Base-by-base conservation (phyloP, 1,140 invertebrate species). In the Lepidotrigona ventralis region DNA sequence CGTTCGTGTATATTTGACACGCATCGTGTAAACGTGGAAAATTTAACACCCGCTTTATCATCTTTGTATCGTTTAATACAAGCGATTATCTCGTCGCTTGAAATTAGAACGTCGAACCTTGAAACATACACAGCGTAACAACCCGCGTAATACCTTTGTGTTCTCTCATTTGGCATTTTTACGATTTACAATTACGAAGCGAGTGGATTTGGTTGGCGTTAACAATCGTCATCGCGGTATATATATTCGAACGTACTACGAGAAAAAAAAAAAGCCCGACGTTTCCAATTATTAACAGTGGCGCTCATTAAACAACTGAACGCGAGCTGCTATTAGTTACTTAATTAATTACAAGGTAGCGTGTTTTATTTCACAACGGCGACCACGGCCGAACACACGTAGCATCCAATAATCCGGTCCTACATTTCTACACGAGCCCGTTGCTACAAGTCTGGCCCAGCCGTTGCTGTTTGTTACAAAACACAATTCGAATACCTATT, bases 381-480 rank as follows among this genome's bases (percentile, higher is more conserved):
- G 77, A 83, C 72, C 83, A 26, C 68, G 54, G 33, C 58, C 76
- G 66, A 80, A 72, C 79, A 79, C 64, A 81, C 80, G 80, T 81
- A 86, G 80, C 87, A 88, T 92, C 87, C 92, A 93, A 93, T 92
- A 93, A 93, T 93, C 92, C 92, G 90, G 86, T 85, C 81, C 88
- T 92, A 90, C 87, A 92, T 92, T 92, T 92, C 83, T 89, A 75
- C 83, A 21, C 85, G 39, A 66, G 63, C 54, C 83, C 73, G 68
- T 87, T 85, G 90, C 88, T 89, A 46, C 85, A 77, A 73, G 86
- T 86, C 78, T 33, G 69, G n/a, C 63, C 72, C 85, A 84, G 85
- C 86, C 88, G 87, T 85, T 91, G 91, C 90, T 91, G 84, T 92
- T 93, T 91, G 92, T 93, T 92, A 91, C 92, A 90, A 93, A 92